Percentiles rank a stretch among this genome's conserved stretches.
Conservation (phyloP, 1,140 invertebrate genomes). For the Drosophila orosa region DNA sequence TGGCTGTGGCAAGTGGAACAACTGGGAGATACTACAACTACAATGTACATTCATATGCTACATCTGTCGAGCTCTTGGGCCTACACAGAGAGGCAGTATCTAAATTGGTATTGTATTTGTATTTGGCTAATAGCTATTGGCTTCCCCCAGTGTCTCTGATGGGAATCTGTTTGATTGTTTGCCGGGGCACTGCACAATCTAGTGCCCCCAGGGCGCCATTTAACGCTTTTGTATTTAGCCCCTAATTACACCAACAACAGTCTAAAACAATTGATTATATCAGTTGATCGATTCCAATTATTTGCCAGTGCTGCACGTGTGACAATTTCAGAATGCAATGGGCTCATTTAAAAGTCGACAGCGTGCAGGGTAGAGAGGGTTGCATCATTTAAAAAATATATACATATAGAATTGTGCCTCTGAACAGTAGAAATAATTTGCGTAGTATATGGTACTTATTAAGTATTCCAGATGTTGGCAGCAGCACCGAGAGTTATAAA, state of each 20-base stretch:
- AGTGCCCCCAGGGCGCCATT: conserved; percentile 44
- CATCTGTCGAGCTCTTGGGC: conserved; percentile 11
- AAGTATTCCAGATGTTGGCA: conserved; percentile 28
- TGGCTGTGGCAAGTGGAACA: conserved; percentile 48
- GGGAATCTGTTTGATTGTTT: conserved; percentile 27
- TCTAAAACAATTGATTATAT: conserved; percentile 37
- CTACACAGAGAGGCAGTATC: conserved; percentile 12
- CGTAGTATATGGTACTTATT: conserved; percentile 12
- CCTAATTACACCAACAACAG: conserved; percentile 17
- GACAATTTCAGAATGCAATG: conserved; percentile 57
- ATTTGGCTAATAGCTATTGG: conserved; percentile 30
- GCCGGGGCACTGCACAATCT: conserved; percentile 21
- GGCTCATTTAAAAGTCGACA: conserved; percentile 16
- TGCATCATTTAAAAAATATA: conserved; percentile 29
- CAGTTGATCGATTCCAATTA: conserved; percentile 33
- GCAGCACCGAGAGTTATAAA: conserved; percentile 18
- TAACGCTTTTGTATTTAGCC: conserved; percentile 37
- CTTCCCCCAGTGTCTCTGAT: conserved; percentile 16
- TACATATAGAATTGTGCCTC: conserved; percentile 12
- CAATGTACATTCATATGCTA: conserved; percentile 13
- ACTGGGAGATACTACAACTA: conserved; percentile 40
- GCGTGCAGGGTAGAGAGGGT: conserved; percentile 9
- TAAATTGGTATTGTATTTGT: conserved; percentile 44
- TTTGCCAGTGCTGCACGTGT: conserved; percentile 54
- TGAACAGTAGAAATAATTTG: conserved; percentile 3